These are phyloP conservation scores for Phaethon lepturus DNA, from an alignment of 2,113 vertebrate genomes.

Conservation along the genomic window DNA sequence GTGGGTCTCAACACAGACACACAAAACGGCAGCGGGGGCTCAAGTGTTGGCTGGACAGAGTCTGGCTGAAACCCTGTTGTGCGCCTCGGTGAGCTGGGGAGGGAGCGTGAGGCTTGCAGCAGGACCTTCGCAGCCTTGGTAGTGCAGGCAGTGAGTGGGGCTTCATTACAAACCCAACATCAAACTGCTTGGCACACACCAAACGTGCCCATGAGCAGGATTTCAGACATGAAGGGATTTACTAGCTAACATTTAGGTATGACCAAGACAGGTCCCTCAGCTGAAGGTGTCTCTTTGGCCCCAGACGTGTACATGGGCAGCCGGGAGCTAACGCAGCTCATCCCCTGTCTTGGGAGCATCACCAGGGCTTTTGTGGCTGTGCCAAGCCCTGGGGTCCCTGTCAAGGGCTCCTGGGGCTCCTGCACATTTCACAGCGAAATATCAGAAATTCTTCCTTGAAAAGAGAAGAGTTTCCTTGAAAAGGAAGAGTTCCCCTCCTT, in stretches of 20 bases:
- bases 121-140: neutral
- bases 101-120: accelerated
- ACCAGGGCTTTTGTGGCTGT: neutral
- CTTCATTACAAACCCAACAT: neutral
- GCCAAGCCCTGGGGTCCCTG: neutral
- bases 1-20: neutral
- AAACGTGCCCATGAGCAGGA: neutral
- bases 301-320: neutral
- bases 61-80: neutral
- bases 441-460: neutral
- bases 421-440: neutral
- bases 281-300: neutral
- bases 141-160: neutral
- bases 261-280: neutral
- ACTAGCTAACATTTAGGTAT: neutral
- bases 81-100: neutral
- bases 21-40: neutral
- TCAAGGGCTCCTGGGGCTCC: neutral
- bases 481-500: neutral
- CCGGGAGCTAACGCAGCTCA: neutral
- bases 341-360: neutral
- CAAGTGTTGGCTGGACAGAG: neutral
- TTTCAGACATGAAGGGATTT: neutral
- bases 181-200: neutral
- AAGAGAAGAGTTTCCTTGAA: neutral